phyloP scores from a whole-genome alignment of 2,113 vertebrate genomes.

The Siphamia tubifer region DNA sequence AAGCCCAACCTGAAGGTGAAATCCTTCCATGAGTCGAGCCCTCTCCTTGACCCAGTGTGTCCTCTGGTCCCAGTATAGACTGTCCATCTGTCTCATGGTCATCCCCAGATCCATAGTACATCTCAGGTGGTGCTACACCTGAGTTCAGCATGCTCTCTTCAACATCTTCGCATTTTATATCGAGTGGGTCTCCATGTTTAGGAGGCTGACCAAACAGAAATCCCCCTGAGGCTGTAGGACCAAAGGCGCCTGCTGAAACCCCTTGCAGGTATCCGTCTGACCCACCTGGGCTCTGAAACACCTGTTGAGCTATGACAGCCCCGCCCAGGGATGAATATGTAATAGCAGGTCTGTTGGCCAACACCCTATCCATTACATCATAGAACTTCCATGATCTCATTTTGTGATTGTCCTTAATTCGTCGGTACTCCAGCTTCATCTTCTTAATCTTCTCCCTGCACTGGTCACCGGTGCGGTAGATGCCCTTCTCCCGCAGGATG shows the following conservation, averaged over 20 bases:
- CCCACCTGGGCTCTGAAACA: slow-evolving; percentile 74
- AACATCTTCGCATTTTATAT: slow-evolving; percentile 87
- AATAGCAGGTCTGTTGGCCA: slow-evolving; percentile 82
- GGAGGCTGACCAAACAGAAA: slow-evolving; percentile 82
- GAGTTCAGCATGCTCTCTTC: slow-evolving; percentile 80
- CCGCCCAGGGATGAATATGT: slow-evolving; percentile 81
- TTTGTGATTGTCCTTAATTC: slow-evolving; percentile 88
- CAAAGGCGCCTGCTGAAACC: slow-evolving; percentile 55
- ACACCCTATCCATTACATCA: slow-evolving; percentile 89
- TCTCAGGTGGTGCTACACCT: slow-evolving; percentile 71
- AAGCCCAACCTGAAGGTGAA: slow-evolving; percentile 88
- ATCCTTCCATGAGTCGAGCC: slow-evolving; percentile 72
- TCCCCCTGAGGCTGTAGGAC: slow-evolving; percentile 61
- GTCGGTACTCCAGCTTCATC: slow-evolving; percentile 91
- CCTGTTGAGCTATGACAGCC: slow-evolving; percentile 79
- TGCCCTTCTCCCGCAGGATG: slow-evolving; percentile 84
- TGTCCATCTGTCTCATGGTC: slow-evolving; percentile 81
- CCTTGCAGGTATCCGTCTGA: slow-evolving; percentile 72
- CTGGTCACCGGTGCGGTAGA: slow-evolving; percentile 86
- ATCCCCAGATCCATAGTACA: slow-evolving; percentile 81
- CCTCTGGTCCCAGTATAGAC: slow-evolving; percentile 68
- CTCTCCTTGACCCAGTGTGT: slow-evolving; percentile 69
- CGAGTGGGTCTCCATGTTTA: slow-evolving; percentile 79
- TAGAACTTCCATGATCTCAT: slow-evolving; percentile 88
- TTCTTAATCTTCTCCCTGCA: slow-evolving; percentile 93